Conservation (phyloP, 2,888 invertebrate genomes). For the Rapana venosa region DNA sequence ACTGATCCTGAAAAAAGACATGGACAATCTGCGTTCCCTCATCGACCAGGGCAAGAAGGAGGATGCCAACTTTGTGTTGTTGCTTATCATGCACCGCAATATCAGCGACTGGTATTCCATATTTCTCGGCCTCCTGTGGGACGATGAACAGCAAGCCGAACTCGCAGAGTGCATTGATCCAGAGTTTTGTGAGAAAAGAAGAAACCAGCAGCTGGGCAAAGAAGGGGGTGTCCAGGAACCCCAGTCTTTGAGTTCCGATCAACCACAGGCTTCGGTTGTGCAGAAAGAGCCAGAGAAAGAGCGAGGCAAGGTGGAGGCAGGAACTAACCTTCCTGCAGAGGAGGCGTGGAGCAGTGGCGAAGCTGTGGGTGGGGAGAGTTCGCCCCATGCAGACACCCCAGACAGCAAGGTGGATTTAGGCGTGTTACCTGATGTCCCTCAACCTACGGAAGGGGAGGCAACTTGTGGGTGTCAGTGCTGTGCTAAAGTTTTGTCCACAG, state of each 20-base stretch:
- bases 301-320: not conserved
- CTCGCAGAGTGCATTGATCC: constrained; percentile 8
- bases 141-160: not conserved
- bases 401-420: not conserved
- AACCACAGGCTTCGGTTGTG: too few species aligned
- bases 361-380: not conserved
- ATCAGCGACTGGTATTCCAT: not conserved
- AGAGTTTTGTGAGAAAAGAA: constrained; percentile 3
- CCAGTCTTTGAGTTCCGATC: too few species aligned
- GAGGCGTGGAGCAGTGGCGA: too few species aligned
- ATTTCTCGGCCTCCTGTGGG: constrained; percentile 5
- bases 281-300: not conserved
- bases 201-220: not conserved
- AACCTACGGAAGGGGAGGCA: not conserved
- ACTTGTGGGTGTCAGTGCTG: constrained; percentile 1
- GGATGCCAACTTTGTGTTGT: not conserved
- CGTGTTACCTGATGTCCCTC: too few species aligned
- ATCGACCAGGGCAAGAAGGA: not conserved
- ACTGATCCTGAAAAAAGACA: not conserved
- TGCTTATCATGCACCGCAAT: constrained; percentile 19
- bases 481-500: not conserved
- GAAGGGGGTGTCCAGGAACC: not conserved
- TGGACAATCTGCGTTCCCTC: not conserved
- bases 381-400: not conserved
- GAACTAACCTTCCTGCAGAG: not conserved